Conservation (phyloP, 1,140 invertebrate genomes). For the Laupala kohalensis region DNA sequence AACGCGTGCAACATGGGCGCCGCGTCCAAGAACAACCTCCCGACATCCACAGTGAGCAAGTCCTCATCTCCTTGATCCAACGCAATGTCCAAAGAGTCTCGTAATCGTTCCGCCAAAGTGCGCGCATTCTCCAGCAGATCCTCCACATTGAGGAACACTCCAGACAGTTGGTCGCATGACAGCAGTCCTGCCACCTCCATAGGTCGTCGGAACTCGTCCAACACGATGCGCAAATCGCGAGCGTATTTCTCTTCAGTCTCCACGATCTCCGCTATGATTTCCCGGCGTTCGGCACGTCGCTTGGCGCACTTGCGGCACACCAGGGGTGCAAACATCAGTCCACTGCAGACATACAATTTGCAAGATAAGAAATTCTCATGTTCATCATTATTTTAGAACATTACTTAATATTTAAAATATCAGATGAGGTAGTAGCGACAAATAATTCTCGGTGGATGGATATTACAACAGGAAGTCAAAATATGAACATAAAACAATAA, state of each 20-base stretch:
- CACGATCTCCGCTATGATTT: constrained; percentile 90
- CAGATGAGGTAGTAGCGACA: no score
- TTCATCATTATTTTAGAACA: background rate
- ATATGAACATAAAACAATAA: no score
- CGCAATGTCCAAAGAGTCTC: constrained; percentile 76
- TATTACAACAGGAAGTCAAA: no score
- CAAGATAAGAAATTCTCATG: background rate
- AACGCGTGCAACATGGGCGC: constrained; percentile 87
- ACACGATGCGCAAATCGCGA: constrained; percentile 76
- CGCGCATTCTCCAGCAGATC: constrained; percentile 82
- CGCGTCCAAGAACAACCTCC: constrained; percentile 81
- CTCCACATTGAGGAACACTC: constrained; percentile 88
- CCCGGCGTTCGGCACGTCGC: constrained; percentile 75
- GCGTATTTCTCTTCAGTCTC: constrained; percentile 95
- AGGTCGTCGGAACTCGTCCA: constrained; percentile 88
- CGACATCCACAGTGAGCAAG: constrained; percentile 77
- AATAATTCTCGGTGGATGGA: no score
- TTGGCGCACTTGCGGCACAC: constrained; percentile 80
- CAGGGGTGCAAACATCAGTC: constrained; percentile 57
- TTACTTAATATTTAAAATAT: background rate
- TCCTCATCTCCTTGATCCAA: constrained; percentile 67
- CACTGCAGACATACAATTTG: constrained; percentile 30
- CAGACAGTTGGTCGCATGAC: constrained; percentile 32
- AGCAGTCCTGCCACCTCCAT: constrained; percentile 74
- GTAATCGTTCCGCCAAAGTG: constrained; percentile 69